Percentiles rank a stretch among this genome's conserved stretches.
Evolutionary conservation across 2,113 vertebrate species (phyloP).

Genomic region (Oryzias celebensis): DNA sequence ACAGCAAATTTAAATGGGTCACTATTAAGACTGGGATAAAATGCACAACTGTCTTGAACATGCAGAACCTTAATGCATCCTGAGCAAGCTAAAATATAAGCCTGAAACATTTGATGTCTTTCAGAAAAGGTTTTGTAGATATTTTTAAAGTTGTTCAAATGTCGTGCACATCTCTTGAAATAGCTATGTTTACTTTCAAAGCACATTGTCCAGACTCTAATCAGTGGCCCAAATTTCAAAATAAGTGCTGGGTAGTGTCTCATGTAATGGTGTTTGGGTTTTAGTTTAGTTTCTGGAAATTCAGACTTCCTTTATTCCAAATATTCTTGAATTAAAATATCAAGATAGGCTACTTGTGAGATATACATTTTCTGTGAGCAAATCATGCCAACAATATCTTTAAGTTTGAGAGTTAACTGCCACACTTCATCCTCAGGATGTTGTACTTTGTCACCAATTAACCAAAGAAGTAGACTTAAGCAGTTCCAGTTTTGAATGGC

Average conservation of each 20-base stretch:
- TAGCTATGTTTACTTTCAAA: conserved; percentile 50
- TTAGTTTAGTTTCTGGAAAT: conserved; percentile 11
- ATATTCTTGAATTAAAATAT: conserved; percentile 29
- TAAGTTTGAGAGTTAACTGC: conserved; percentile 20
- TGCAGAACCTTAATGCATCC: conserved; percentile 28
- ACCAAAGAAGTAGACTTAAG: conserved; percentile 35
- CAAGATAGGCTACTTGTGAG: conserved; percentile 26
- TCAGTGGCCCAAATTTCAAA: conserved; percentile 8
- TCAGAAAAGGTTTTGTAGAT: conserved; percentile 41
- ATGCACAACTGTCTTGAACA: conserved; percentile 42
- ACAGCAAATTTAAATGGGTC: conserved; percentile 41
- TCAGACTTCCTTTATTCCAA: conserved; percentile 12
- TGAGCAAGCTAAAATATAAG: conserved; percentile 34
- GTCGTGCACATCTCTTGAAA: conserved; percentile 33
- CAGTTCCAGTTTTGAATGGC: conserved; percentile 56
- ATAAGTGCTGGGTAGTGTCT: too few relatives aligned
- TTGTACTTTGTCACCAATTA: conserved; percentile 20
- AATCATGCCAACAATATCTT: conserved; percentile 29
- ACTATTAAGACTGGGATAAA: conserved; percentile 38
- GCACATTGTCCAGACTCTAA: conserved; percentile 23
- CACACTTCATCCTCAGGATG: not conserved
- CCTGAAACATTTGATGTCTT: conserved; percentile 46
- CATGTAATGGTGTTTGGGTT: too few relatives aligned
- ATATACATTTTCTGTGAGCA: conserved; percentile 16
- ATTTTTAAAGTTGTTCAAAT: conserved; percentile 53